phyloP scores from a whole-genome alignment of 2,113 vertebrate genomes.

The Ictalurus furcatus region DNA sequence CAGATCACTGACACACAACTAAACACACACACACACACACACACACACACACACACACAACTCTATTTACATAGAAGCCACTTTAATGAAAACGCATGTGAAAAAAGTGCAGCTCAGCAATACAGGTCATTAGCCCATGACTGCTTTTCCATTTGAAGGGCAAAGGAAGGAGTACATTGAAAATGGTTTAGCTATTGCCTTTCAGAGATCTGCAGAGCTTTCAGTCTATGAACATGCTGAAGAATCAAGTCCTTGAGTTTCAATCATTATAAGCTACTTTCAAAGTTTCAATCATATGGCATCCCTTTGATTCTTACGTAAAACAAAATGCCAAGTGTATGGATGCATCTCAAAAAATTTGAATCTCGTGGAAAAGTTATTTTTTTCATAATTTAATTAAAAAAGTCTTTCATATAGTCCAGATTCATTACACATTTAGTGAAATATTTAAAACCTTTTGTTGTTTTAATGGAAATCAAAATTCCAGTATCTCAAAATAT shows the following conservation, averaged over 20 bases:
- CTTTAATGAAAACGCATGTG: conserved; percentile 17
- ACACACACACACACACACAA: neutral
- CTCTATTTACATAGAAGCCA: conserved; percentile 9
- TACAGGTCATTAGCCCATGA: conserved; percentile 9
- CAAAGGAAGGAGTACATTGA: neutral
- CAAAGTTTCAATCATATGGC: neutral
- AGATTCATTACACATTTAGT: too few relatives aligned
- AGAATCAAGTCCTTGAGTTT: neutral
- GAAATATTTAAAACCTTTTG: too few relatives aligned
- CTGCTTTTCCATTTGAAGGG: neutral
- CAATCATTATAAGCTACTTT: neutral
- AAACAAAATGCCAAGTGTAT: neutral
- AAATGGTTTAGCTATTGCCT: neutral
- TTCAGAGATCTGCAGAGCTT: neutral
- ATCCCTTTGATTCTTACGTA: neutral
- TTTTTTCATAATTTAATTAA: too few relatives aligned
- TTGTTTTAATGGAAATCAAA: too few relatives aligned
- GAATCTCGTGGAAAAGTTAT: too few relatives aligned
- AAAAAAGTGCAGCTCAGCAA: neutral
- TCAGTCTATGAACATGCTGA: neutral
- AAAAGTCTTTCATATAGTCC: too few relatives aligned
- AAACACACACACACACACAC: neutral
- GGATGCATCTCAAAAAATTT: too few relatives aligned
- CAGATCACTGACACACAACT: neutral
- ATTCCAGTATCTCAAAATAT: too few relatives aligned